Evolutionary conservation across 2,888 invertebrate species (phyloP).

Genomic region (Stegana nigrithorax): DNA sequence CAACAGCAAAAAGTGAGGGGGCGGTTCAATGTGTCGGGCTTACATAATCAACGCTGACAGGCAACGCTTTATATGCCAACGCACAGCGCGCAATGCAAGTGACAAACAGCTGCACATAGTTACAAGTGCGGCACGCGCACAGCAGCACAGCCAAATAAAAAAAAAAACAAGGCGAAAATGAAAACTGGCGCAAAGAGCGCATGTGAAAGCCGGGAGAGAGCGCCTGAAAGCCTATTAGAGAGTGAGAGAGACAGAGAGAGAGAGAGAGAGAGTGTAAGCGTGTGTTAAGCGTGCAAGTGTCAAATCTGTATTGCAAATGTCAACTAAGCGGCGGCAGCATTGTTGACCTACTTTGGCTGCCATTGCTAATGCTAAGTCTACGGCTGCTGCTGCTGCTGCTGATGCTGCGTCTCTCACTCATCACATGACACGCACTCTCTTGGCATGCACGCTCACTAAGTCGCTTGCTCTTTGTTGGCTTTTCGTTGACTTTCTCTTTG

Average conservation of each 20-base stretch:
- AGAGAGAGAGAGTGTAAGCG: conserved; percentile 13
- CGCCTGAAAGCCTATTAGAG: not conserved
- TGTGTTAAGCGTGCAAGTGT: conserved; percentile 22
- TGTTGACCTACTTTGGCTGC: conserved; percentile 50
- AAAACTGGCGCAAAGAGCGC: not conserved
- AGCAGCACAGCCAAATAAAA: conserved; percentile 19
- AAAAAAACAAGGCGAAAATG: not conserved
- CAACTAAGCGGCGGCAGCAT: conserved; percentile 29
- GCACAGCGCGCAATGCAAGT: conserved; percentile 11
- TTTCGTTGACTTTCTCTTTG: not conserved
- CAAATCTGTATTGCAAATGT: conserved; percentile 30
- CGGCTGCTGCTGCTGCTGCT: conserved; percentile 8
- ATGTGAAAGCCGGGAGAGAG: no score
- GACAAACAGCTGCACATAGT: conserved; percentile 7
- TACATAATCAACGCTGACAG: conserved; percentile 52
- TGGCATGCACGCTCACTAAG: not conserved
- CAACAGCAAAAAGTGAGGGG: not conserved
- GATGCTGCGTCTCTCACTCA: not conserved
- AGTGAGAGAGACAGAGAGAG: not conserved
- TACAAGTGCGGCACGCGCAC: conserved; percentile 19
- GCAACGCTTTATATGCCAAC: not conserved
- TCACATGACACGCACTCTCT: not conserved
- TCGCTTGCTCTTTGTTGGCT: not conserved
- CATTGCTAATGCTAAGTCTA: conserved; percentile 10
- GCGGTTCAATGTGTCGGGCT: conserved; percentile 31